phyloP scores from a whole-genome alignment of 2,888 invertebrate genomes.

The Atrina japonica region DNA sequence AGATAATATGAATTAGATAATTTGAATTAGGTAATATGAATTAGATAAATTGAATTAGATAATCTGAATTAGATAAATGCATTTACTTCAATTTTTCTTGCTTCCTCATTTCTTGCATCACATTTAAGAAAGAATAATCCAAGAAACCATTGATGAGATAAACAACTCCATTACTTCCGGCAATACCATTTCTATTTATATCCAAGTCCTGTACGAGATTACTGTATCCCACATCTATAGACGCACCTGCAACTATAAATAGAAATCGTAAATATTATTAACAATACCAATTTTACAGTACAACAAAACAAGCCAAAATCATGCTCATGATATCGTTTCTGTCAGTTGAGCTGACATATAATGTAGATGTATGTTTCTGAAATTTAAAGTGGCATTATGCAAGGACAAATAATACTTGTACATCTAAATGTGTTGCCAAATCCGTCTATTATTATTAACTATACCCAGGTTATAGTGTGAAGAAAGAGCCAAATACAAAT shows the following conservation, averaged over 20 bases:
- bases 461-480: too few relatives aligned
- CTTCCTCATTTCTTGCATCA: slow-evolving; percentile 53
- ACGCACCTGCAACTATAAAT: slow-evolving; percentile 44
- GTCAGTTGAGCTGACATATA: too few relatives aligned
- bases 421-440: too few relatives aligned
- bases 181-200: slow-evolving; percentile 62
- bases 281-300: neutral
- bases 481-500: too few relatives aligned
- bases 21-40: too few relatives aligned
- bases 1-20: too few relatives aligned
- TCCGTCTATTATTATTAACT: too few relatives aligned
- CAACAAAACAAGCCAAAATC: neutral
- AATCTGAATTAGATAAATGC: neutral
- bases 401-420: too few relatives aligned
- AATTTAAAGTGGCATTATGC: too few relatives aligned
- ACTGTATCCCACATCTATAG: slow-evolving; percentile 68
- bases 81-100: slow-evolving; percentile 61
- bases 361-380: too few relatives aligned
- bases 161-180: slow-evolving; percentile 70
- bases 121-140: slow-evolving; percentile 65
- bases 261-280: neutral
- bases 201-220: slow-evolving; percentile 60
- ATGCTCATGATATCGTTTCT: neutral
- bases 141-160: slow-evolving; percentile 71
- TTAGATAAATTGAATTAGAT: too few relatives aligned